Evolutionary conservation across 2,888 invertebrate genomes (phyloP), one percentile per base, ranked within the genome.

Genomic region (Deroplatys truncata): DNA sequence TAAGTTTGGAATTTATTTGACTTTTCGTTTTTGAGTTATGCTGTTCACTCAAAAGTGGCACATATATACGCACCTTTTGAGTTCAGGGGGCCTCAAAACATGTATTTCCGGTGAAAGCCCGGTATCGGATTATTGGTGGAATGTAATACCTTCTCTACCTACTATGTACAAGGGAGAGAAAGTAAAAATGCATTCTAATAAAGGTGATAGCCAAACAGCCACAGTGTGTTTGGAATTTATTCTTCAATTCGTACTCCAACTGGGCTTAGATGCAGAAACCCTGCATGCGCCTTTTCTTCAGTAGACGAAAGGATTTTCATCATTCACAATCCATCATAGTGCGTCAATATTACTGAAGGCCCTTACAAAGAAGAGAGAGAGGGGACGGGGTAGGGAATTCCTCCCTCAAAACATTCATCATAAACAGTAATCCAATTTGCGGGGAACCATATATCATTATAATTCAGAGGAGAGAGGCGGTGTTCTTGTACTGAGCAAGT

Each of bases 381-480:
- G 84, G 35, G 35, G 88, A 29, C 31, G 35, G 56, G 86, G 43
- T 28, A 9, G 35, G 85, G 87, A 84, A 25, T 28, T 28, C 10
- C 20, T 49, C 31, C 31, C 89, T 84, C 43, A 87, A 88, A 88
- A 84, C 90, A 90, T 90, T 90, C 90, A 90, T 90, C 90, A 90
- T 90, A 90, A 89, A 89, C 90, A 90, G 86, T 89, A 90, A 90
- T 90, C 90, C 90, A 90, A 90, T 90, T 89, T 89, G 87, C 56
- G 90, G 90, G 28, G 28, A 86, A 82, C 85, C 84, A 84, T 86
- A 87, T 84, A 89, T 86, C 89, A 89, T 87, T 89, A 86, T 89
- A 84, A 83, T 89, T 83, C 87, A 83, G 29, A 86, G 56, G 29
- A 86, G 82, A 72, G 56, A 72, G 56, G 56, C 56, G 56, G 56